Percentiles rank a stretch among this genome's conserved stretches.
phyloP scores from a whole-genome alignment of 2,113 vertebrate genomes.

The Microtus montanus region DNA sequence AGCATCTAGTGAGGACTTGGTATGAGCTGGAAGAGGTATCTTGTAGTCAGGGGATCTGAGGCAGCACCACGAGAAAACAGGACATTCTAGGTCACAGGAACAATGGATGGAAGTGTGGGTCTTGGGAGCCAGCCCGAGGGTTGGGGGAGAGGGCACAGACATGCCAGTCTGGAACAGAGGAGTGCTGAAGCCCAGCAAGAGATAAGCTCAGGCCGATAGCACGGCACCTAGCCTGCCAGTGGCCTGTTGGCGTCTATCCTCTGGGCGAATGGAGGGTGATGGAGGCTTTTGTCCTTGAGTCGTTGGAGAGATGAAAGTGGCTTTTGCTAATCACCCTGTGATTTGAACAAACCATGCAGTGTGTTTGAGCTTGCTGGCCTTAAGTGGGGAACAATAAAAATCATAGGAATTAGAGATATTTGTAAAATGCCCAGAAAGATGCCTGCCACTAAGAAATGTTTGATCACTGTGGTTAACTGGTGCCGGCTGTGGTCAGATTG shows the following conservation, averaged over 20 bases:
- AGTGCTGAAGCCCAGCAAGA: slow-evolving; percentile 56
- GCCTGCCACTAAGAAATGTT: not conserved
- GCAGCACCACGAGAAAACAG: not conserved
- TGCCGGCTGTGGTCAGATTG: not conserved
- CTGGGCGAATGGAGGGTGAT: slow-evolving; percentile 49
- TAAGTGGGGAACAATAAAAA: not conserved
- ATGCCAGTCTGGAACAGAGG: slow-evolving; percentile 71
- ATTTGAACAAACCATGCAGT: slow-evolving; percentile 15
- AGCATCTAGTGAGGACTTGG: not conserved
- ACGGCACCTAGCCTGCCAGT: slow-evolving; percentile 57
- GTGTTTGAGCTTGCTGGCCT: slow-evolving; percentile 17
- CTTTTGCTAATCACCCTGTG: slow-evolving; percentile 19
- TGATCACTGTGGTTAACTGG: not conserved
- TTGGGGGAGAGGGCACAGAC: slow-evolving; percentile 69
- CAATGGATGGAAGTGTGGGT: not conserved
- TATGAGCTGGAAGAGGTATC: not conserved
- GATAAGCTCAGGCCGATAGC: slow-evolving; percentile 71
- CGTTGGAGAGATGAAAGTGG: not conserved
- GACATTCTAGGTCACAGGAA: slow-evolving; percentile 57
- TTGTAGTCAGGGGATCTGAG: not conserved
- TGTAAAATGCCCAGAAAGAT: not conserved
- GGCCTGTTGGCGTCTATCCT: slow-evolving; percentile 67
- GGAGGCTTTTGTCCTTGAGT: slow-evolving; percentile 63
- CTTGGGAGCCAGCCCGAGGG: slow-evolving; percentile 18
- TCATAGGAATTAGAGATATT: not conserved